phyloP scores from a whole-genome alignment of 2,797 vertebrate genomes.

The Sebastes iracundus region DNA sequence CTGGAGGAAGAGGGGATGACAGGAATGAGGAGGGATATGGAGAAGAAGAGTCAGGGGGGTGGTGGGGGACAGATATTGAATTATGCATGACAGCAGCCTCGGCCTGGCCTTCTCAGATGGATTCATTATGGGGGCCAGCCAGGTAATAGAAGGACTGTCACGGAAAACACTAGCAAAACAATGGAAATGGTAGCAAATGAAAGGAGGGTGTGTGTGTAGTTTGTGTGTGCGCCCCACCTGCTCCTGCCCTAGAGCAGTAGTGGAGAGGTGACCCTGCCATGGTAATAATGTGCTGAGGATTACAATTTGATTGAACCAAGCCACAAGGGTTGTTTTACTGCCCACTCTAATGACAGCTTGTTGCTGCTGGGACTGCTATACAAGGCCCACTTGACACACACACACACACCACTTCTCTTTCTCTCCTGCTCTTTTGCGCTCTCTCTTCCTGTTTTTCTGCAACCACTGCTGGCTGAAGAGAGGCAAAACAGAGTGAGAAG shows the following conservation, averaged over 20 bases:
- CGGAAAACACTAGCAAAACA: constrained; percentile 75
- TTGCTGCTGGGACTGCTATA: constrained; percentile 76
- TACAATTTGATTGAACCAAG: constrained; percentile 83
- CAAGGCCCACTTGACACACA: constrained; percentile 74
- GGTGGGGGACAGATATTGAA: constrained; percentile 72
- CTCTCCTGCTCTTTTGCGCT: constrained; percentile 3
- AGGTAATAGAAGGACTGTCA: constrained; percentile 84
- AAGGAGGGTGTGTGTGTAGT: constrained; percentile 5
- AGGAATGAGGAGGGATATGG: constrained; percentile 71
- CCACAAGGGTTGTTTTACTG: constrained; percentile 82
- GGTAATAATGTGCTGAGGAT: constrained; percentile 82
- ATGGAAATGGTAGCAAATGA: constrained; percentile 57
- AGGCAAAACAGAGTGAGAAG: constrained; percentile 32
- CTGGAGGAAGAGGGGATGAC: constrained; percentile 70
- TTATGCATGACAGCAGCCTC: constrained; percentile 86
- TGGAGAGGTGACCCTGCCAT: constrained; percentile 83
- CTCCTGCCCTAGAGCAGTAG: constrained; percentile 64
- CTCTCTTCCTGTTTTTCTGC: constrained; percentile 37
- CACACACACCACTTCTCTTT: constrained; percentile 22
- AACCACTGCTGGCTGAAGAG: constrained; percentile 26
- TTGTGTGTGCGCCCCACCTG: constrained; percentile 68
- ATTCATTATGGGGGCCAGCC: constrained; percentile 87
- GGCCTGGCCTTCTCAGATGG: constrained; percentile 77
- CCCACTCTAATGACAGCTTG: constrained; percentile 85
- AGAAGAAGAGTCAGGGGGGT: constrained; percentile 15